A percentile compares a stretch with the other conserved stretches of the same genome.
Conservation (phyloP, 2,888 invertebrate genomes). For the Aspidiotus destructor region DNA sequence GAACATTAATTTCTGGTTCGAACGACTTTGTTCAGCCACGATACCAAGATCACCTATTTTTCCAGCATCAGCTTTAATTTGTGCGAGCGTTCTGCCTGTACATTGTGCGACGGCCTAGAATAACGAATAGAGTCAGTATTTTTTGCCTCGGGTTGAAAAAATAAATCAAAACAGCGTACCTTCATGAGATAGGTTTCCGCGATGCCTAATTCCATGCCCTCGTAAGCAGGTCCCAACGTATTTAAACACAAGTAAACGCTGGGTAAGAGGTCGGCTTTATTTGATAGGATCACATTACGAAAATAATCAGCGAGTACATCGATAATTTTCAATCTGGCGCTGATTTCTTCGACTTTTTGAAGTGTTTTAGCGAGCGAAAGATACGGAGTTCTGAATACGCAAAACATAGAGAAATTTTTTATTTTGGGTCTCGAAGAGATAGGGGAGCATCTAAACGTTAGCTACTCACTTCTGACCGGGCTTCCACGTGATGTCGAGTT, state of each 20-base stretch:
- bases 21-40: slow-evolving; percentile 75
- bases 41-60: slow-evolving; percentile 79
- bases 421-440: too few relatives aligned
- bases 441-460: background rate
- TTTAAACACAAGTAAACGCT: slow-evolving; percentile 94
- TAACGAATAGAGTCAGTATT: slow-evolving; percentile 1
- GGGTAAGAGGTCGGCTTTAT: slow-evolving; percentile 78
- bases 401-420: too few relatives aligned
- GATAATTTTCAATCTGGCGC: slow-evolving; percentile 77
- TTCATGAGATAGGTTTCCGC: slow-evolving; percentile 92
- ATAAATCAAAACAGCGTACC: slow-evolving; percentile 34
- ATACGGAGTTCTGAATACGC: slow-evolving; percentile 68
- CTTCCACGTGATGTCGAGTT: slow-evolving; percentile 50
- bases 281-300: slow-evolving; percentile 76
- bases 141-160: background rate
- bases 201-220: slow-evolving; percentile 84
- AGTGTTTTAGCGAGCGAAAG: slow-evolving; percentile 82
- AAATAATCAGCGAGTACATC: slow-evolving; percentile 87
- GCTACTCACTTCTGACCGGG: slow-evolving; percentile 54
- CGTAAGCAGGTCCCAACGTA: slow-evolving; percentile 89
- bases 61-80: slow-evolving; percentile 65
- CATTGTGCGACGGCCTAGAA: slow-evolving; percentile 68
- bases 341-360: slow-evolving; percentile 76
- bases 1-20: slow-evolving; percentile 80
- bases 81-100: slow-evolving; percentile 70